Conservation (phyloP, 35 echinoderm and acorn worm genomes). For the Ophiothrix spiculata region DNA sequence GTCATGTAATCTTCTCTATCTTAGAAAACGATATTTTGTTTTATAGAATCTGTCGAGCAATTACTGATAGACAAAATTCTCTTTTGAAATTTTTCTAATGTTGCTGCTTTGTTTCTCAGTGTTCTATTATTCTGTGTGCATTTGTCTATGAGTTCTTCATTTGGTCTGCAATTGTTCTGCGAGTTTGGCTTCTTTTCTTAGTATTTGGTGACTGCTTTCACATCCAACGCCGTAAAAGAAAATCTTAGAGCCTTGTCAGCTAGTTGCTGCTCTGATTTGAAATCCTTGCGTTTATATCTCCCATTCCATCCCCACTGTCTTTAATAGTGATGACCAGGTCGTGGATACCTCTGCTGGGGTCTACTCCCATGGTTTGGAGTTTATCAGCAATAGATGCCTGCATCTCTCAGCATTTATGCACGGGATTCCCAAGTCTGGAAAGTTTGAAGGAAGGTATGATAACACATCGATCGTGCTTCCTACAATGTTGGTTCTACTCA, state of each 20-base stretch:
- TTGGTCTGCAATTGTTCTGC: too few relatives aligned
- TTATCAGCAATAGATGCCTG: not conserved
- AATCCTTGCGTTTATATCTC: not conserved
- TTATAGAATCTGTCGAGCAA: too few relatives aligned
- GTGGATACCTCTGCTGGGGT: not conserved
- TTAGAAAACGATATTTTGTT: too few relatives aligned
- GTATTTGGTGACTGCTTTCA: too few relatives aligned
- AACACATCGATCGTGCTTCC: not conserved
- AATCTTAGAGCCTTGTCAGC: not conserved
- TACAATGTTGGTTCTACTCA: not conserved
- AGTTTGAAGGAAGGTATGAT: not conserved
- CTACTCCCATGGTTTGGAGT: not conserved
- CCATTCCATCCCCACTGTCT: not conserved
- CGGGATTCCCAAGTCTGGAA: not conserved
- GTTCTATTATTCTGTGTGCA: not conserved
- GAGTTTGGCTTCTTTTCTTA: too few relatives aligned
- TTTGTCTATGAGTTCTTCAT: not conserved
- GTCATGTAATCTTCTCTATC: too few relatives aligned
- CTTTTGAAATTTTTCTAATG: too few relatives aligned
- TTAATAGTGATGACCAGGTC: not conserved
- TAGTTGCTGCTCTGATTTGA: not conserved
- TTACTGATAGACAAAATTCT: too few relatives aligned
- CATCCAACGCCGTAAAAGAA: too few relatives aligned
- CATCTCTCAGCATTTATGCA: not conserved
- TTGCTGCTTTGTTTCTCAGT: too few relatives aligned